Evolutionary conservation across 2,113 vertebrate species (phyloP), one percentile per base, ranked within the genome.

Genomic region (Coptodon bakossiorum): DNA sequence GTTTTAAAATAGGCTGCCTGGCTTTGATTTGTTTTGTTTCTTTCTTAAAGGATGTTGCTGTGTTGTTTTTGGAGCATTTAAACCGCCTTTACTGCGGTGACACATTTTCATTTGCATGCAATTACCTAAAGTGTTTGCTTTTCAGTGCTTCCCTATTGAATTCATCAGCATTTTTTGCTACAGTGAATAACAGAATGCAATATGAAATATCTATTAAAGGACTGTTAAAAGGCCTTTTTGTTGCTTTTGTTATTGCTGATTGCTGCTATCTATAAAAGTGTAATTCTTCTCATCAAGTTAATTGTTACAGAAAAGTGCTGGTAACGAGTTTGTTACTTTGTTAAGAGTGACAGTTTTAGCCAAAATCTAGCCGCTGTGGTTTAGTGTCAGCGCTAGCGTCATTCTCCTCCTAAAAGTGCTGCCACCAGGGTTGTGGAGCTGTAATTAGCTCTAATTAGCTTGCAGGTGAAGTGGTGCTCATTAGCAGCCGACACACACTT

Each of bases 81-180:
- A 88, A 50, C 45, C 6, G 59, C 50, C 13, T 85, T 88, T 85
- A 78, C 81, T 81, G 61, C 59, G 3, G 73, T 86, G 91, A 84
- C 90, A 90, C 85, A 80, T 90, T 93, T 88, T 88, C 79, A 93
- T 94, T 93, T 94, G 92, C 90, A 92, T 89, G 56, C 81, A 87
- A 92, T 95, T 94, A 87, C 82, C 27, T 45, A 12, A 86, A 91
- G 90, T 87, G 87, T 93, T 94, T 86, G 68, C 57, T 88, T 91
- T 81, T 76, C 50, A 83, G 14, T 82, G 81, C 54, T 57, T 85
- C 78, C 79, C 81, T 86, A 63, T 84, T 85, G 57, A 78, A 48
- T 86, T 92, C 81, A 87, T 91, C 87, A 84, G 71, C 54, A 19
- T 84, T 84, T 84, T 89, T 73, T 73, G 22, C 57, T 63, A 53